Percentiles rank a stretch among this genome's conserved stretches.
Conservation (phyloP, 2,797 vertebrate species). For the Chromis chromis region DNA sequence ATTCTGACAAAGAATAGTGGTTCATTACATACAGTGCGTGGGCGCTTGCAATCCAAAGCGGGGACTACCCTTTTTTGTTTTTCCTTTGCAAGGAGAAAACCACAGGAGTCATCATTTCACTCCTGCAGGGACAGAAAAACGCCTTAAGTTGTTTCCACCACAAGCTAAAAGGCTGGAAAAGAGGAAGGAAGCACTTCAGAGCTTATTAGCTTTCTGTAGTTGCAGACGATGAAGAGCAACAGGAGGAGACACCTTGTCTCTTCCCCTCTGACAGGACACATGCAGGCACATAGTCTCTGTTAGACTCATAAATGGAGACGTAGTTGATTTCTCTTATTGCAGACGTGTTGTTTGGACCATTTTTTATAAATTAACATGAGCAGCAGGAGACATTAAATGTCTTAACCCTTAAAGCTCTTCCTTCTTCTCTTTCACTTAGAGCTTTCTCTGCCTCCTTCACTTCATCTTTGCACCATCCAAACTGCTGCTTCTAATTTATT, state of each 20-base stretch:
- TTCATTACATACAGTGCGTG: conserved; percentile 24
- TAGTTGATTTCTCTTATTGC: neutral
- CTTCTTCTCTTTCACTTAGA: neutral
- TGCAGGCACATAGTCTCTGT: neutral
- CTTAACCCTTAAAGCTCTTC: conserved; percentile 6
- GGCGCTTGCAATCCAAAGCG: conserved; percentile 1
- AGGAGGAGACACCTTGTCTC: conserved; percentile 27
- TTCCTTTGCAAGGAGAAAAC: neutral
- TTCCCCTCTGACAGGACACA: conserved; percentile 10
- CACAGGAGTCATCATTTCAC: neutral
- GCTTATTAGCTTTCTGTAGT: conserved; percentile 38
- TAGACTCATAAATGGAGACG: neutral
- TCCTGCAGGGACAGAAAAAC: conserved; percentile 21
- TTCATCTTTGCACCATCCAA: neutral
- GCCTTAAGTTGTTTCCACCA: conserved; percentile 4
- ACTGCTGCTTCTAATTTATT: conserved; percentile 9
- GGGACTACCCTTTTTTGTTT: conserved; percentile 7
- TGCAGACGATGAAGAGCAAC: conserved; percentile 30
- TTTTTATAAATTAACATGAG: neutral
- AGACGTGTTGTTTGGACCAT: neutral
- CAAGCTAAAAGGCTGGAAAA: neutral
- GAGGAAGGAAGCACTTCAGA: conserved; percentile 32
- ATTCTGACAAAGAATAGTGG: neutral
- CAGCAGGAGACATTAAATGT: neutral
- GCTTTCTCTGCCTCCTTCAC: neutral